These are phyloP conservation scores for Phalloptychus januarius DNA, from an alignment of 2,797 vertebrate species.

Conservation along the genomic window DNA sequence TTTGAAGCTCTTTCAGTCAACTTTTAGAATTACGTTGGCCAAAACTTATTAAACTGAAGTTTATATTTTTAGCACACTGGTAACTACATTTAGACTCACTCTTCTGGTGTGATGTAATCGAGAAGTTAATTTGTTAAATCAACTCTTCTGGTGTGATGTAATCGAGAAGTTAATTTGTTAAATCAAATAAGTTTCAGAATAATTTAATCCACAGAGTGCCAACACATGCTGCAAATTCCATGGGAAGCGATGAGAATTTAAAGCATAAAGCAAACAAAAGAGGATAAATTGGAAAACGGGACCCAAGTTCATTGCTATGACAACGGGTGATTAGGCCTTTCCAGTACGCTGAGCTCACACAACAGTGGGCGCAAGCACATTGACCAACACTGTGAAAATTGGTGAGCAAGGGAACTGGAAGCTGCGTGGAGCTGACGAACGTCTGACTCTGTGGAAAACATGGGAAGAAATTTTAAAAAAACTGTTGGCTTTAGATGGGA, in stretches of 20 bases:
- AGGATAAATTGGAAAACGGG: conserved; percentile 57
- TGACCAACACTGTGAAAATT: not conserved
- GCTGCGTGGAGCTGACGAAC: conserved; percentile 12
- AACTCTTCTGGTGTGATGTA: not conserved
- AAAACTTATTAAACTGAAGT: not conserved
- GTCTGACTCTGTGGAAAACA: conserved; percentile 19
- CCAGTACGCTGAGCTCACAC: conserved; percentile 71
- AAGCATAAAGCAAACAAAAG: conserved; percentile 73
- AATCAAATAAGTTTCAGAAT: conserved; percentile 8
- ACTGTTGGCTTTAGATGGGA: not conserved
- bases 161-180: conserved; percentile 1
- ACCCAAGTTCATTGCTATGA: conserved; percentile 75
- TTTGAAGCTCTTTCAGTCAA: not conserved
- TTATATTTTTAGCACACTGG: not conserved
- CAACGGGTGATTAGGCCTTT: conserved; percentile 76
- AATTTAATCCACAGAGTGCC: conserved; percentile 28
- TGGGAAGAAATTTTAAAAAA: conserved; percentile 8
- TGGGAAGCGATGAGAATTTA: conserved; percentile 55
- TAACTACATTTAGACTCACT: not conserved
- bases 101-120: not conserved
- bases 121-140: not conserved
- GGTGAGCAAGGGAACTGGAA: conserved; percentile 27
- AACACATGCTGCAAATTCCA: conserved; percentile 63
- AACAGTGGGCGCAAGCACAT: conserved; percentile 50
- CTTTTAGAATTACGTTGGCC: not conserved